A percentile compares a stretch with the other conserved stretches of the same genome.
Conservation (phyloP, 2,888 invertebrate genomes). For the Erebia ligea region DNA sequence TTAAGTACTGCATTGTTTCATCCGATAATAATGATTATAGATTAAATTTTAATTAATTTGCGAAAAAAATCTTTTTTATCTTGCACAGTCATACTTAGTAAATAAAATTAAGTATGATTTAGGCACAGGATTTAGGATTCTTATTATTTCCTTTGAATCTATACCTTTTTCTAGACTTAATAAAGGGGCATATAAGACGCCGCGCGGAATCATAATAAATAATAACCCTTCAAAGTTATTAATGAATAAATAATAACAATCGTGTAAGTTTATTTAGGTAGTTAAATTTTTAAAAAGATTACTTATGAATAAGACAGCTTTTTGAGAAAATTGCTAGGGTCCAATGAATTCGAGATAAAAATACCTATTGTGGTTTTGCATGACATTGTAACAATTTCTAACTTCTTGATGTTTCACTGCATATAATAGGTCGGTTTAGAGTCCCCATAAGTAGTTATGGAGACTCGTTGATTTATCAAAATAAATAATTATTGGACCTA, state of each 20-base stretch:
- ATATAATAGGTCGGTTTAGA: constrained; percentile 26
- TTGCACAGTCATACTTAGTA: constrained; percentile 6
- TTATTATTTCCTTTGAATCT: neutral
- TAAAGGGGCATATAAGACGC: constrained; percentile 55
- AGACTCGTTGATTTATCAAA: constrained; percentile 29
- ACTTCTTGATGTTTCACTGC: constrained; percentile 34
- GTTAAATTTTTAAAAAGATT: constrained; percentile 78
- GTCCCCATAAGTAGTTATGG: constrained; percentile 4
- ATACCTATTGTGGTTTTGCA: constrained; percentile 25
- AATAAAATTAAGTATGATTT: neutral
- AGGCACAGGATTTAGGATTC: neutral
- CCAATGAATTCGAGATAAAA: constrained; percentile 55
- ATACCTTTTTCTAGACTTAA: constrained; percentile 19
- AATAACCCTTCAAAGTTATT: constrained; percentile 62
- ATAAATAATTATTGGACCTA: constrained; percentile 31
- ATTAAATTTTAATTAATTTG: neutral
- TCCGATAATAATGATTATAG: constrained; percentile 1
- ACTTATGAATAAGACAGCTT: constrained; percentile 80
- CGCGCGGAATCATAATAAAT: constrained; percentile 61
- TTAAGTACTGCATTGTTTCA: constrained; percentile 1
- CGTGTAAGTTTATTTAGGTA: constrained; percentile 76
- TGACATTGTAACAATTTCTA: constrained; percentile 27
- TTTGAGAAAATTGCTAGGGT: constrained; percentile 80
- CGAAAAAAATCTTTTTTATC: neutral
- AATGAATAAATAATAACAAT: constrained; percentile 64